A percentile compares a stretch with the other conserved stretches of the same genome.
Conservation (phyloP, 1,140 invertebrate genomes). For the Bombus polaris region DNA sequence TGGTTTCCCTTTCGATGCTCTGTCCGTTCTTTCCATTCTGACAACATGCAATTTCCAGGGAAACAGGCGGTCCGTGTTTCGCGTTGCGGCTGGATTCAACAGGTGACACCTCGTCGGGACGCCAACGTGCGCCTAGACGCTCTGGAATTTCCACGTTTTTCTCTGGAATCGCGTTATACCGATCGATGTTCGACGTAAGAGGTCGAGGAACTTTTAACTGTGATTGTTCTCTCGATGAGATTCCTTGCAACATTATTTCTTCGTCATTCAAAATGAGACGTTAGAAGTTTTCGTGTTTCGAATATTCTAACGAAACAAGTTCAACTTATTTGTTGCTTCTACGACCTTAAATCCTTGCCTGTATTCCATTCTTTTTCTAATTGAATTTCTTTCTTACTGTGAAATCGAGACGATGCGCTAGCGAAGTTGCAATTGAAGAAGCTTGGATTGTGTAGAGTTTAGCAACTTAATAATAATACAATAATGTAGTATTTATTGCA, state of each 20-base stretch:
- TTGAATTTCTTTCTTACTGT: too few species aligned
- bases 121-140: neutral
- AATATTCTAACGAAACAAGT: too few species aligned
- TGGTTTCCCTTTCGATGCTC: neutral
- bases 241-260: neutral
- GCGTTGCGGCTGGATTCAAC: constrained; percentile 56
- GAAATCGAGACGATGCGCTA: too few species aligned
- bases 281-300: too few species aligned
- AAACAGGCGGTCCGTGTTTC: constrained; percentile 32
- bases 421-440: too few species aligned
- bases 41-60: constrained; percentile 47
- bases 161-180: neutral
- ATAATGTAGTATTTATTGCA: neutral
- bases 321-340: too few species aligned
- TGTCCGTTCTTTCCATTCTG: neutral
- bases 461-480: too few species aligned
- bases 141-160: constrained; percentile 20
- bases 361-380: too few species aligned
- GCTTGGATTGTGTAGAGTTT: too few species aligned
- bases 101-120: constrained; percentile 57
- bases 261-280: too few species aligned
- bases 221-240: neutral
- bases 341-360: too few species aligned
- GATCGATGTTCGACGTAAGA: neutral
- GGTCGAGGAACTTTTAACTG: neutral